phyloP scores from a whole-genome alignment of 2,113 vertebrate species.

The Astur gentilis region DNA sequence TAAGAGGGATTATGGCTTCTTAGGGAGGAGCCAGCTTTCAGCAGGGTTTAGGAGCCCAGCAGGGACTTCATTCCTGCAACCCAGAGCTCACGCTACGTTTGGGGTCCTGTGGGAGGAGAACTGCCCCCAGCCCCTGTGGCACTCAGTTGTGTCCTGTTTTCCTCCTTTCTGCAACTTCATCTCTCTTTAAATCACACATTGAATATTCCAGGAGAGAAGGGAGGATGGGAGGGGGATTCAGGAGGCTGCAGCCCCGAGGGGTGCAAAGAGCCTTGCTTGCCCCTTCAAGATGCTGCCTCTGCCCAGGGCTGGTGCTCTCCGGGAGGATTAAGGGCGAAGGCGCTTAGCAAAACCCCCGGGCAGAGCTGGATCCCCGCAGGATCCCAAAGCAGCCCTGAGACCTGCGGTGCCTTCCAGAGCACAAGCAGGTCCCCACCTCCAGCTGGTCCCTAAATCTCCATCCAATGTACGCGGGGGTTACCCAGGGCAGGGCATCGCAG shows the following conservation, averaged over 20 bases:
- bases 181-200: background rate
- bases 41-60: background rate
- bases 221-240: background rate
- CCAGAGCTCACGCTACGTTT: rapidly evolving
- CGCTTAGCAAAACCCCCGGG: background rate
- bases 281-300: background rate
- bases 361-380: background rate
- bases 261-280: rapidly evolving
- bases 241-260: background rate
- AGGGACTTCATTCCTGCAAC: background rate
- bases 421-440: background rate
- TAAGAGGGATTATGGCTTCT: slow-evolving; percentile 12
- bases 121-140: background rate
- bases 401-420: background rate
- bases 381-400: background rate
- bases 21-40: background rate
- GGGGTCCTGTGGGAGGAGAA: rapidly evolving
- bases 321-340: background rate
- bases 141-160: rapidly evolving
- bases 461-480: background rate
- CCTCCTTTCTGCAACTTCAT: background rate
- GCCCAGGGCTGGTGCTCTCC: background rate
- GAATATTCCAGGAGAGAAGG: background rate
- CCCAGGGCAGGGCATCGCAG: background rate
- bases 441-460: background rate